These are phyloP conservation scores for Ranitomeya variabilis DNA, from an alignment of 2,113 vertebrate genomes.

Conservation along the genomic window DNA sequence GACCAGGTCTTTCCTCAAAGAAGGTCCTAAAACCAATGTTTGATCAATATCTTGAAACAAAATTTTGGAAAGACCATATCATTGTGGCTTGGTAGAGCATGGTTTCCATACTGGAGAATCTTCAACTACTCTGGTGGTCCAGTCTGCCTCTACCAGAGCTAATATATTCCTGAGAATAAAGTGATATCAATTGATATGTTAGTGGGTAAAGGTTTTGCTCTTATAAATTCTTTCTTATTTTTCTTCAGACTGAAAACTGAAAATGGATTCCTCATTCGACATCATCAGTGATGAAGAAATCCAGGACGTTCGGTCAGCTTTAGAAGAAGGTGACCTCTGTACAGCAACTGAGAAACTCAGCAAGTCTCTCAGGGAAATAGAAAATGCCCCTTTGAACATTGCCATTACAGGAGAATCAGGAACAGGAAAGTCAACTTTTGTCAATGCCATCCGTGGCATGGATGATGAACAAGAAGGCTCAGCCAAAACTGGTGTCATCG, in stretches of 20 bases:
- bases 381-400: slow-evolving; percentile 65
- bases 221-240: background rate
- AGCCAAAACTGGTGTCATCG: slow-evolving; percentile 70
- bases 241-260: background rate
- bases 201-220: background rate
- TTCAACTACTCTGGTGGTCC: background rate
- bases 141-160: background rate
- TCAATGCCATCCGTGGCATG: slow-evolving; percentile 72
- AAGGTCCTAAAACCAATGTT: background rate
- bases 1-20: background rate
- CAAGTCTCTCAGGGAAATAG: background rate
- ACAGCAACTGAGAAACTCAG: slow-evolving; percentile 17
- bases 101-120: background rate
- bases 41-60: background rate
- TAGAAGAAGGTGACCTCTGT: slow-evolving; percentile 20
- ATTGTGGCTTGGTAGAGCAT: background rate
- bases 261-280: background rate
- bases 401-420: slow-evolving; percentile 73
- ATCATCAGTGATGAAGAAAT: background rate
- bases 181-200: background rate
- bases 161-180: background rate
- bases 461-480: slow-evolving; percentile 65
- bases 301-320: background rate
- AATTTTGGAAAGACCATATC: background rate
- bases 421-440: slow-evolving; percentile 74